Conservation (phyloP, 2,797 vertebrate genomes). For the Falco naumanni region DNA sequence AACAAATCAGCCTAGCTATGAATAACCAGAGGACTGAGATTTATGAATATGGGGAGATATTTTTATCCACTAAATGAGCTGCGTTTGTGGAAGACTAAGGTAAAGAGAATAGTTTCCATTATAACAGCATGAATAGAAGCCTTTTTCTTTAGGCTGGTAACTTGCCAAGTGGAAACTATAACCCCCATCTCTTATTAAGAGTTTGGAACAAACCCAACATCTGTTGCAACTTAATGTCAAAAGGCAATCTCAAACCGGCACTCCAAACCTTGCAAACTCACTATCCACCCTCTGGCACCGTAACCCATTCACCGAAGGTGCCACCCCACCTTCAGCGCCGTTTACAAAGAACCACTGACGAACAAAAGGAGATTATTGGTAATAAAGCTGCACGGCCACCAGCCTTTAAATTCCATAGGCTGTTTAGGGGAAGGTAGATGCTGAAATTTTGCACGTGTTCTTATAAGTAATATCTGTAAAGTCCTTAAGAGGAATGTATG, state of each 20-base stretch:
- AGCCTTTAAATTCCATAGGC: neutral
- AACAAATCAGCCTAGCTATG: neutral
- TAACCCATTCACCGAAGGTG: neutral
- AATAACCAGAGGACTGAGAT: conserved; percentile 31
- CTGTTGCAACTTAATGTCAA: conserved; percentile 40
- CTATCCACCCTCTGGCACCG: neutral
- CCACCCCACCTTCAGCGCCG: neutral
- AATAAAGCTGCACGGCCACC: neutral
- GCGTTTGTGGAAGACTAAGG: conserved; percentile 44
- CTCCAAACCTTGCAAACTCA: neutral
- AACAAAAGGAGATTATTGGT: neutral
- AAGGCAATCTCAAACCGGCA: conserved; percentile 12
- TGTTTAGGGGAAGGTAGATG: neutral
- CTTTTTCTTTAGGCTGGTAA: conserved; percentile 35
- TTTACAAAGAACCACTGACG: neutral
- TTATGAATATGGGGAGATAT: neutral
- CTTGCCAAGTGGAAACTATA: conserved; percentile 52
- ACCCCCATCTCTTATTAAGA: conserved; percentile 29
- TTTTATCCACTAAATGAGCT: conserved; percentile 39
- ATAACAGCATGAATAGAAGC: conserved; percentile 50
- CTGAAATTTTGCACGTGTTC: neutral
- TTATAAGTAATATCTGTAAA: neutral
- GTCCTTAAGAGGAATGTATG: neutral
- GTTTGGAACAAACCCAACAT: conserved; percentile 48
- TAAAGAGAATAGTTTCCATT: conserved; percentile 58